These are phyloP conservation scores for Bradysia coprophila DNA, from an alignment of 1,140 invertebrate genomes.

Conservation along the genomic window DNA sequence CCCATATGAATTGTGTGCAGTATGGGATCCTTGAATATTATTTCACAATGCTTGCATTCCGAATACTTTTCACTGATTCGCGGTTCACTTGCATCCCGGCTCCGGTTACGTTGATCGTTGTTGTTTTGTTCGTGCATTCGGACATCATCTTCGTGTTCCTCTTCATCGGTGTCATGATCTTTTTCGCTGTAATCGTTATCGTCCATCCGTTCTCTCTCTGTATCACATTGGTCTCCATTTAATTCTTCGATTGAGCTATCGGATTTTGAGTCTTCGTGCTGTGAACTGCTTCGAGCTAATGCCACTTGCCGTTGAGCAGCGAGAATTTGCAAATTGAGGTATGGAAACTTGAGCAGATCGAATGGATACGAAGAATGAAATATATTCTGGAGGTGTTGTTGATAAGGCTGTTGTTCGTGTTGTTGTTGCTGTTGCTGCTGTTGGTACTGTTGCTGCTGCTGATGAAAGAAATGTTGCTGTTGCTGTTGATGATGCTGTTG, in stretches of 20 bases:
- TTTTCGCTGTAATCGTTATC: no score
- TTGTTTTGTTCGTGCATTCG: conserved; percentile 12
- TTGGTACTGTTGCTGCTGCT: conserved; percentile 1
- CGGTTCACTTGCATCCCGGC: conserved; percentile 7
- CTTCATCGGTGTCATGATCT: conserved; percentile 7
- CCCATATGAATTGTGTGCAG: conserved; percentile 94
- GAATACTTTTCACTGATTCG: conserved; percentile 23
- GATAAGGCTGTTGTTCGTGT: conserved; percentile 1
- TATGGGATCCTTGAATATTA: conserved; percentile 72
- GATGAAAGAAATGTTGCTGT: no score
- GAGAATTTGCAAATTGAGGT: conserved; percentile 21
- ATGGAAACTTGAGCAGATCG: conserved; percentile 14
- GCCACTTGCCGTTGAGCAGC: conserved; percentile 22
- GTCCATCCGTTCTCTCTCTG: no score
- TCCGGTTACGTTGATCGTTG: neutral
- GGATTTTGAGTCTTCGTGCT: no score
- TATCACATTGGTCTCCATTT: no score
- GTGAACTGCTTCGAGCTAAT: neutral
- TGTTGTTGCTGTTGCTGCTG: neutral
- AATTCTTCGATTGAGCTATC: no score
- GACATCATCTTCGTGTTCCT: conserved; percentile 18
- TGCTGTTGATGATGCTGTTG: conserved; percentile 1
- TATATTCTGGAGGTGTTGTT: conserved; percentile 7
- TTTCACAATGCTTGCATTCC: conserved; percentile 73
- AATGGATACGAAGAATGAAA: conserved; percentile 15